These are phyloP conservation scores for Brachyhypopomus gauderio DNA, from an alignment of 2,113 vertebrate genomes.

Conservation along the genomic window DNA sequence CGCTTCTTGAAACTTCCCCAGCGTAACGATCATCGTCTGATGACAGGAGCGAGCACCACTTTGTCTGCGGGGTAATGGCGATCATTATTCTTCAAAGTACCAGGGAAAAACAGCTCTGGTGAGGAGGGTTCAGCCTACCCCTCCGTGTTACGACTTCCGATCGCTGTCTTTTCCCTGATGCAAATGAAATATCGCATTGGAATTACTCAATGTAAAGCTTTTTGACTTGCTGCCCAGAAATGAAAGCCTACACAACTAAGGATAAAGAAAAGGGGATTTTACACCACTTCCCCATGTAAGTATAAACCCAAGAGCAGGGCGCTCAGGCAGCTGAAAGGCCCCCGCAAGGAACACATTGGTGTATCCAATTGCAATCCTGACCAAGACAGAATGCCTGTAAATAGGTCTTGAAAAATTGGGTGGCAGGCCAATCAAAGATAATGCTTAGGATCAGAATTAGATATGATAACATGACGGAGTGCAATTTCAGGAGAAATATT, in stretches of 20 bases:
- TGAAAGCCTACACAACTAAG: slow-evolving; percentile 57
- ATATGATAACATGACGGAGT: slow-evolving; percentile 42
- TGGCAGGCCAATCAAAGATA: slow-evolving; percentile 55
- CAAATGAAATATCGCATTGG: slow-evolving; percentile 57
- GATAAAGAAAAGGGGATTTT: slow-evolving; percentile 68
- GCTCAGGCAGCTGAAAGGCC: slow-evolving; percentile 58
- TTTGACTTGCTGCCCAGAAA: slow-evolving; percentile 61
- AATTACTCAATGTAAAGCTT: slow-evolving; percentile 66
- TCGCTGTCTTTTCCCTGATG: slow-evolving; percentile 44
- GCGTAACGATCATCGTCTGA: neutral
- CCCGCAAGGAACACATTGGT: slow-evolving; percentile 61
- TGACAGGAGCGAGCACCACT: neutral
- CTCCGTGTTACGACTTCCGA: slow-evolving; percentile 34
- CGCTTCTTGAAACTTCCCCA: neutral
- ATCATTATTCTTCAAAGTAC: slow-evolving; percentile 11
- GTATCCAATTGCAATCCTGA: slow-evolving; percentile 66
- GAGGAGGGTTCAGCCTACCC: slow-evolving; percentile 4
- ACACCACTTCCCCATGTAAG: slow-evolving; percentile 66
- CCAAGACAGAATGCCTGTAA: slow-evolving; percentile 65
- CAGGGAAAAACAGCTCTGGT: slow-evolving; percentile 1
- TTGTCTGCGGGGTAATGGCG: neutral
- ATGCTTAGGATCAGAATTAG: slow-evolving; percentile 49
- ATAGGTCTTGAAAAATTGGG: slow-evolving; percentile 67
- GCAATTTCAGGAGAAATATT: slow-evolving; percentile 38
- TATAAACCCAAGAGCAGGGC: slow-evolving; percentile 59